phyloP scores from a whole-genome alignment of 2,888 invertebrate species.

The Ametastegia equiseti region DNA sequence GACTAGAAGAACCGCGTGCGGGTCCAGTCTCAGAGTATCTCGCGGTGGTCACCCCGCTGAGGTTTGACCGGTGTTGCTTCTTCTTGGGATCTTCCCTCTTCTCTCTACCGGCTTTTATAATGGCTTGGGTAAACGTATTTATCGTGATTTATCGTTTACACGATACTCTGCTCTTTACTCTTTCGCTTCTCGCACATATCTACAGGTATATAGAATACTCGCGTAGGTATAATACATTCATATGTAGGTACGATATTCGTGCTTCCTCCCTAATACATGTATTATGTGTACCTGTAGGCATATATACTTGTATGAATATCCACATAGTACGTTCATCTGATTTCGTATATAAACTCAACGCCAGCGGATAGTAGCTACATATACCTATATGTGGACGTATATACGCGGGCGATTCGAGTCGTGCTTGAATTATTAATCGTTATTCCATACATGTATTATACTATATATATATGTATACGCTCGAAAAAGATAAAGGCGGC shows the following conservation, averaged over 20 bases:
- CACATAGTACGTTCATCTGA: not conserved
- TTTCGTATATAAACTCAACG: not conserved
- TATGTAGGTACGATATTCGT: no score
- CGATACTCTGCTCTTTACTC: conserved; percentile 55
- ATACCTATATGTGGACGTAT: no score
- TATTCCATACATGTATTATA: not conserved
- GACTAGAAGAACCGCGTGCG: conserved; percentile 43
- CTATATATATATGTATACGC: not conserved
- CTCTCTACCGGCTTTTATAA: conserved; percentile 63
- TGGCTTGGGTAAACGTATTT: conserved; percentile 72
- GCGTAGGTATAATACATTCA: no score
- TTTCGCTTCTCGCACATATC: conserved; percentile 43
- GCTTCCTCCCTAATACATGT: no score
- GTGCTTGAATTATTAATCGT: conserved; percentile 43
- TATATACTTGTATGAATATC: not conserved
- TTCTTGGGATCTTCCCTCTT: conserved; percentile 50
- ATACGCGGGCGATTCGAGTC: not conserved
- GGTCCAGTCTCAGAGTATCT: no score
- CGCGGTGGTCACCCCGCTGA: conserved; percentile 43
- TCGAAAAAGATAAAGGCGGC: not conserved
- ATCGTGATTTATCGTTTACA: conserved; percentile 74
- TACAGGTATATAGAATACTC: not conserved
- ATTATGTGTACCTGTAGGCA: not conserved
- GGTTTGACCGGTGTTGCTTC: conserved; percentile 51
- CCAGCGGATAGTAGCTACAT: conserved; percentile 10